Evolutionary conservation across 2,888 invertebrate species (phyloP).

Genomic region (Eretmocerus hayati): DNA sequence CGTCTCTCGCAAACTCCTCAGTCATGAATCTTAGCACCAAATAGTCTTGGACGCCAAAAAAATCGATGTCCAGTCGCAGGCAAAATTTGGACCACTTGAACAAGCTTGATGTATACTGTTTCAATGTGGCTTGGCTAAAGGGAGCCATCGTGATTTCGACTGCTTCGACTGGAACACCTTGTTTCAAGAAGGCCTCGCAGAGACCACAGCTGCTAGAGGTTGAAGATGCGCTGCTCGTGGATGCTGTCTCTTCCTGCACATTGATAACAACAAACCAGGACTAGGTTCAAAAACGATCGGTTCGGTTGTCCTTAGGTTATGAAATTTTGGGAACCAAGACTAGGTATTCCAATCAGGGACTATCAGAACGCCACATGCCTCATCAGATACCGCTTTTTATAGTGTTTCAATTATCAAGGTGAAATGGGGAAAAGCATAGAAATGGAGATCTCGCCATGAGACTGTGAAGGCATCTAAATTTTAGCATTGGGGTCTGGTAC

Average conservation of each 20-base stretch:
- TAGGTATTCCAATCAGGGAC: conserved; percentile 29
- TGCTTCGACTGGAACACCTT: too few relatives aligned
- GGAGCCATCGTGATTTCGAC: too few relatives aligned
- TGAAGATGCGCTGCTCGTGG: conserved; percentile 11
- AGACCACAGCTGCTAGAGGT: too few relatives aligned
- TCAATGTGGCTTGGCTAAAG: too few relatives aligned
- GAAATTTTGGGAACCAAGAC: too few relatives aligned
- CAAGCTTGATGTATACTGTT: too few relatives aligned
- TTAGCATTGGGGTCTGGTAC: conserved; percentile 10
- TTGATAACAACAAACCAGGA: too few relatives aligned
- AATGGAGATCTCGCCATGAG: conserved; percentile 12
- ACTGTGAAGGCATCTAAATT: conserved; percentile 13
- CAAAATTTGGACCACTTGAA: too few relatives aligned
- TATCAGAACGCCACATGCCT: conserved; percentile 30
- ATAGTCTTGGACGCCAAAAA: too few relatives aligned
- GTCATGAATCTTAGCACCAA: neutral
- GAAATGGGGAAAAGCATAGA: conserved; percentile 23
- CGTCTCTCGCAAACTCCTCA: neutral
- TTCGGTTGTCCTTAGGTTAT: neutral
- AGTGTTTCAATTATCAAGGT: conserved; percentile 13
- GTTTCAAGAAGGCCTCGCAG: too few relatives aligned
- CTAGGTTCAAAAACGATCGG: conserved; percentile 18
- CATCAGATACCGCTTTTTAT: conserved; percentile 23
- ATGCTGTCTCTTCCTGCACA: too few relatives aligned
- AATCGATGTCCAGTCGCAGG: too few relatives aligned